Evolutionary conservation across 2,888 invertebrate species (phyloP).

Genomic region (Deilephila elpenor): DNA sequence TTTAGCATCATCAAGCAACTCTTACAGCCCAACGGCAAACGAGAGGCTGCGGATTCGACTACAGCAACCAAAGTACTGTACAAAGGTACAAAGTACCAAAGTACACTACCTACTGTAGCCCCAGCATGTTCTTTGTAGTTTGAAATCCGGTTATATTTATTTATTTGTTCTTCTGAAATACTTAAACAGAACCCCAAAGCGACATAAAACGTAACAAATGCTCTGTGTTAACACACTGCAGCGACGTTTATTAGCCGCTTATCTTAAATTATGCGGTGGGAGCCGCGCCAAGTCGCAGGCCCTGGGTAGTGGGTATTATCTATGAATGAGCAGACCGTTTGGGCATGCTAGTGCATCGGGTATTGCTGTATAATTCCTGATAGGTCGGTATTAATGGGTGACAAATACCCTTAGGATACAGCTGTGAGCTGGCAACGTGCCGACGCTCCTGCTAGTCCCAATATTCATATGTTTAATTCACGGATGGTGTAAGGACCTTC

Average conservation of each 20-base stretch:
- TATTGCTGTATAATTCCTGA: conserved; percentile 22
- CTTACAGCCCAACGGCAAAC: no score
- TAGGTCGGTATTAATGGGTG: background rate
- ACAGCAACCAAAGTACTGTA: no score
- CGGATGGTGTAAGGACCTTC: background rate
- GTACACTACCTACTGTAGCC: no score
- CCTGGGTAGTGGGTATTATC: background rate
- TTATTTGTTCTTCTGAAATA: background rate
- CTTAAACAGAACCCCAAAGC: conserved; percentile 3
- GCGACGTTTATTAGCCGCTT: conserved; percentile 24
- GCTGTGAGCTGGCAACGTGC: background rate
- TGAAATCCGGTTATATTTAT: no score
- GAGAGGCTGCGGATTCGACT: no score
- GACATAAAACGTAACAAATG: conserved; percentile 13
- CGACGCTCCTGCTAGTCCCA: background rate
- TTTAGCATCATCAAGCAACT: no score
- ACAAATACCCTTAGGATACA: background rate
- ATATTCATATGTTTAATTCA: background rate
- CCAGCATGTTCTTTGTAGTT: no score
- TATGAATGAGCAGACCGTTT: conserved; percentile 14
- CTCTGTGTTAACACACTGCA: conserved; percentile 18
- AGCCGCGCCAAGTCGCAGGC: conserved; percentile 13
- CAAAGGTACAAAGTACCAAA: no score
- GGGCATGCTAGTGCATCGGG: background rate
- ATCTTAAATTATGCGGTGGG: conserved; percentile 25